Conservation (phyloP, 2,888 invertebrate genomes). For the Apamea sordens region DNA sequence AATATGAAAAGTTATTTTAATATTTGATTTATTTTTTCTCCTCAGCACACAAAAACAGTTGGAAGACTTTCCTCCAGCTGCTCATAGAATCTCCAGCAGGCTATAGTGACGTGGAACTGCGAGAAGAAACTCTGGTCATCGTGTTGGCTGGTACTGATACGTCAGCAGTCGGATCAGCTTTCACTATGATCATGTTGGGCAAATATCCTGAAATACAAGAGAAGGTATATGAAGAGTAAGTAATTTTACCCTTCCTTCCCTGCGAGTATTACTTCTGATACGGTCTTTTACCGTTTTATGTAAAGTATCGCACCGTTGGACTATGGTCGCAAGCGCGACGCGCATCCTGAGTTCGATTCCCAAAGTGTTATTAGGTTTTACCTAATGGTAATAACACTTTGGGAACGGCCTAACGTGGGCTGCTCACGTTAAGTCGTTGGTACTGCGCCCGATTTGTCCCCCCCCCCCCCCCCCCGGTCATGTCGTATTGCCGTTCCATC, state of each 20-base stretch:
- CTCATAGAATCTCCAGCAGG: slow-evolving; percentile 69
- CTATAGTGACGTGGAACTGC: slow-evolving; percentile 69
- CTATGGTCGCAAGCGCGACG: too few relatives aligned
- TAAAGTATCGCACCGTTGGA: not conserved
- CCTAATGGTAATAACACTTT: too few relatives aligned
- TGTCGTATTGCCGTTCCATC: not conserved
- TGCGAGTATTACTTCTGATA: not conserved
- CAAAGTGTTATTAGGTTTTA: not conserved
- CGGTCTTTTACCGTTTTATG: not conserved
- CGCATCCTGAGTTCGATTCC: not conserved
- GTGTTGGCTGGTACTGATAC: slow-evolving; percentile 79
- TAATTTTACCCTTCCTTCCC: not conserved
- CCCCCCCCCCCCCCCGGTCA: too few relatives aligned
- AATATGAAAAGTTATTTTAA: not conserved
- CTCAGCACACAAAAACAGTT: slow-evolving; percentile 34
- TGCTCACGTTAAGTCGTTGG: too few relatives aligned
- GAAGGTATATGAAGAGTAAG: slow-evolving; percentile 75
- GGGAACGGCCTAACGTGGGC: too few relatives aligned
- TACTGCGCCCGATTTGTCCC: too few relatives aligned
- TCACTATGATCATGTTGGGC: slow-evolving; percentile 71
- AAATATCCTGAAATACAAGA: slow-evolving; percentile 73
- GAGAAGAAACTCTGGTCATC: slow-evolving; percentile 75
- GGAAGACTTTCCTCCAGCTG: slow-evolving; percentile 72
- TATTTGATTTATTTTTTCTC: not conserved
- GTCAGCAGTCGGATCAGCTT: slow-evolving; percentile 73